Conservation (phyloP, 1,140 invertebrate species). For the Platyscapa corneri region DNA sequence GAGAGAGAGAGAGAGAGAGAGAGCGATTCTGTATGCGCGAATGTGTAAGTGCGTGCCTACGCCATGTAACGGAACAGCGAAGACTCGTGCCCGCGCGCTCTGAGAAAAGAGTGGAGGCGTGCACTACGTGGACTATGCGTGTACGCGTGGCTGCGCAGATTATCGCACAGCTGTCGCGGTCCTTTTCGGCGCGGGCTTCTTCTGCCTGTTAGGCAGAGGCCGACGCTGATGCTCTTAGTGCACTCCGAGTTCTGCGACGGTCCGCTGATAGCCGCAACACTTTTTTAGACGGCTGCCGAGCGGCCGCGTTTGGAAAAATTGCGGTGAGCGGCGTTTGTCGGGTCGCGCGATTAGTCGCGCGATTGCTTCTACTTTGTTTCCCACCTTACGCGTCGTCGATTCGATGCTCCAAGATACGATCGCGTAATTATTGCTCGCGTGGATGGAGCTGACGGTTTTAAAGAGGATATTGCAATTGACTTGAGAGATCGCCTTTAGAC, state of each 20-base stretch:
- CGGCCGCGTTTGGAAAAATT: too few relatives aligned
- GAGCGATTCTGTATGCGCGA: background rate
- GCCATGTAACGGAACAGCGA: conserved; percentile 27
- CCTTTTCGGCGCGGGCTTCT: too few relatives aligned
- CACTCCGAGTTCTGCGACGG: too few relatives aligned
- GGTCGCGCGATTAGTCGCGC: background rate
- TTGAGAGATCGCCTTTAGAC: background rate
- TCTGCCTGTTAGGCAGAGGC: too few relatives aligned
- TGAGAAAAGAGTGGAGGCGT: conserved; percentile 19
- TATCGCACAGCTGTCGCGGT: background rate
- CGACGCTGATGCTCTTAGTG: too few relatives aligned
- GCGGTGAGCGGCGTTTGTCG: too few relatives aligned
- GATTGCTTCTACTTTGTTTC: background rate
- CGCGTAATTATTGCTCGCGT: background rate
- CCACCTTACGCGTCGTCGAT: background rate
- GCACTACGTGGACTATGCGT: too few relatives aligned
- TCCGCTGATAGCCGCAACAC: too few relatives aligned
- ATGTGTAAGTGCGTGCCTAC: conserved; percentile 8
- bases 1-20: conserved; percentile 22
- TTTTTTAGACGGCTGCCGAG: too few relatives aligned
- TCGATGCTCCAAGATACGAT: background rate
- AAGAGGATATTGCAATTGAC: background rate
- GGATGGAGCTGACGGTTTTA: background rate
- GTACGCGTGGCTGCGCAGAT: background rate
- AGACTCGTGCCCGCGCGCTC: too few relatives aligned